Conservation (phyloP, 2,797 vertebrate genomes). For the Acanthornis magna region DNA sequence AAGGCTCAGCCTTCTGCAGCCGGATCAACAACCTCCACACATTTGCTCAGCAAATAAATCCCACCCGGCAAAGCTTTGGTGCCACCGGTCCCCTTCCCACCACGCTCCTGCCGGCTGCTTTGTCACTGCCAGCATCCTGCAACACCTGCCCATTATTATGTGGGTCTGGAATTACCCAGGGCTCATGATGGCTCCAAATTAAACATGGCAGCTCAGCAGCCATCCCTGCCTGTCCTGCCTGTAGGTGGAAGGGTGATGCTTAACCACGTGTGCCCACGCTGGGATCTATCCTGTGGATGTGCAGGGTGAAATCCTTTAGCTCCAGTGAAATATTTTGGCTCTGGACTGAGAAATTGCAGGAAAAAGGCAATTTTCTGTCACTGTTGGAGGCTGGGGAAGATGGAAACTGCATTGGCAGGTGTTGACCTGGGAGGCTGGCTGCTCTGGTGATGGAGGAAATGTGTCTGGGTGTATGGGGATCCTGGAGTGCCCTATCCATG, state of each 20-base stretch:
- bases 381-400: neutral
- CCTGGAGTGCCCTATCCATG: accelerated
- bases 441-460: neutral
- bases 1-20: neutral
- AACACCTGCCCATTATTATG: neutral
- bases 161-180: neutral
- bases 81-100: neutral
- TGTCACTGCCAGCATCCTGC: neutral
- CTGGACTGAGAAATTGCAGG: neutral
- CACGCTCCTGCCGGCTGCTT: neutral
- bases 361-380: neutral
- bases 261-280: accelerated
- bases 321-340: neutral
- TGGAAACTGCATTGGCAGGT: neutral
- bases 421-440: neutral
- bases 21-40: neutral
- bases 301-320: accelerated
- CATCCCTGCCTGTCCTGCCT: neutral
- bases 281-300: neutral
- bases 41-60: conserved; percentile 26
- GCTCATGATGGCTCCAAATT: neutral
- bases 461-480: neutral
- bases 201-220: neutral
- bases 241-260: neutral
- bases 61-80: neutral